Base-by-base conservation (phyloP, 2,113 vertebrate species). In the Phainopepla nitens region DNA sequence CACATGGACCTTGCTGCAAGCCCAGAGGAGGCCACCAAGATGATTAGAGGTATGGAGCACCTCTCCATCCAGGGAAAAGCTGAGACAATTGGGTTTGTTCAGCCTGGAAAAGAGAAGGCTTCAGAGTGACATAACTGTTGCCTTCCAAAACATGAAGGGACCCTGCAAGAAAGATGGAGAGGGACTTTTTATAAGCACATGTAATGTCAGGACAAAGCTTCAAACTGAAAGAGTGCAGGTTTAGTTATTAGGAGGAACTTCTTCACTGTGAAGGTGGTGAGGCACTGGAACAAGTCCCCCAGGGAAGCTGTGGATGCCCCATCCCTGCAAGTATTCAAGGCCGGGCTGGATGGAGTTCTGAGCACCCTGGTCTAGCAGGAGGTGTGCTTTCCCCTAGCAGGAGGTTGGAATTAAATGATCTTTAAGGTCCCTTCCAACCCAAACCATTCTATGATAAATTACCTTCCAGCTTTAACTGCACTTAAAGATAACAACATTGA, bases 361-460 rank as follows among this genome's bases (percentile, higher is more conserved):
- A 80, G 35, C 14, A 57, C 50, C 4, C 25, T 57, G 20, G 5
- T 49, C 29, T 7, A 75, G 24, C n/a, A 25, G 31, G 8, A 80
- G 14, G 4, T 23, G 14, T 13, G 14, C 57, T 22, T 33, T 19
- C 1, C 8, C 25, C 36, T 8, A 25, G 25, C 21, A 71, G 31
- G 9, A 33, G 9, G 20, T 5, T 64, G 57, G 17, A 62, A 64
- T 0, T 0, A 62, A 49, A 49, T 3, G 1, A 42, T 19, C 35
- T 42, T n/a, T 27, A 57, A 35, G 25, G 21, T 27, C 9, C 18
- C 27, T 72, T 80, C 22, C 10, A 72, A 57, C 6, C 7, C 21
- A 80, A 80, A 80, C 6, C 25, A 35, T 49, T 64, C 49, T 18
- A 36, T 15, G 12, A 81, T 15, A 76, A 82, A 72, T 24, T 19